These are phyloP conservation scores for Trachops cirrhosus DNA, from an alignment of 2,797 vertebrate genomes.

Conservation along the genomic window DNA sequence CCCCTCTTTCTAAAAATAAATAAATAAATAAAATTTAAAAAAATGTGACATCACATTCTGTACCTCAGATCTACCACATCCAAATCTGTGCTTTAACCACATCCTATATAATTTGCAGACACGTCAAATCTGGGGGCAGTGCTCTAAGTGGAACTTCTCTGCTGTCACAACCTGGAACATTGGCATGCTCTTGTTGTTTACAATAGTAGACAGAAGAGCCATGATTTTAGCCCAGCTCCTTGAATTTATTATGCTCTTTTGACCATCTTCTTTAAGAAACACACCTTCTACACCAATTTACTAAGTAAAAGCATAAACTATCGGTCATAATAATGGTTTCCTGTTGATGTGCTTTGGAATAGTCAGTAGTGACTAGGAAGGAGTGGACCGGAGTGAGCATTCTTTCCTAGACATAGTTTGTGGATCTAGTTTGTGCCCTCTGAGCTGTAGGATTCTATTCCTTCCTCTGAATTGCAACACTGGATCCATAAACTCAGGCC, in stretches of 20 bases:
- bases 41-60: neutral
- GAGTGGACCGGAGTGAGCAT: accelerated
- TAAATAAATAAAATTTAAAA: no score
- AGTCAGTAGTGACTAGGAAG: accelerated
- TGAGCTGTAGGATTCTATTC: neutral
- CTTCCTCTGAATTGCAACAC: neutral
- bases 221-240: neutral
- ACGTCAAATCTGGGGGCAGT: neutral
- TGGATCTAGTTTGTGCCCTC: neutral
- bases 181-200: neutral
- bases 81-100: neutral
- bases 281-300: neutral
- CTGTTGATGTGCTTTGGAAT: neutral
- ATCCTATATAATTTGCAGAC: neutral
- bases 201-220: accelerated
- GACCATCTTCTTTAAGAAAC: neutral
- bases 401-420: no score
- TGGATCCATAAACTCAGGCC: neutral
- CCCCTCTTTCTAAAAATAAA: no score
- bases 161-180: accelerated
- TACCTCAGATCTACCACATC: neutral
- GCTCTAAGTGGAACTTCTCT: neutral
- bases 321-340: neutral
- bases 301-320: neutral
- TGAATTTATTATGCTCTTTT: neutral